Evolutionary conservation across 1,140 invertebrate genomes (phyloP).

Genomic region (Apis dorsata): DNA sequence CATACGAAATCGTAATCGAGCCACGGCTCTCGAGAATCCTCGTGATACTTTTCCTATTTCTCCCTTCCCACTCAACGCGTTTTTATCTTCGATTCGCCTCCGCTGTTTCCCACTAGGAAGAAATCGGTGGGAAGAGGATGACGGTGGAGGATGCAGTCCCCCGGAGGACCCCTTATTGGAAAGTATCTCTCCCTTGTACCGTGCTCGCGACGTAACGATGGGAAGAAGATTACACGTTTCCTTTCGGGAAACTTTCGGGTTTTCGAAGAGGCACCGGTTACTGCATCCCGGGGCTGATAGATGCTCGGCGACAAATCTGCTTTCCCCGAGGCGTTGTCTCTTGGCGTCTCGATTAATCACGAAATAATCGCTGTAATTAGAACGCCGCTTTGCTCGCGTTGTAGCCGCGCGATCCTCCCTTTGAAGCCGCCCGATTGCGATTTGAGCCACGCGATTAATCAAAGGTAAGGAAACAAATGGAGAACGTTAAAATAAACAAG

Average conservation of each 20-base stretch:
- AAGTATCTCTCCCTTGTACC: slow-evolving; percentile 13
- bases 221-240: slow-evolving; percentile 60
- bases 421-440: no score
- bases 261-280: slow-evolving; percentile 21
- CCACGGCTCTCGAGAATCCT: slow-evolving; percentile 2
- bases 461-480: no score
- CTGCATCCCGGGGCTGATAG: background rate
- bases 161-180: slow-evolving; percentile 22
- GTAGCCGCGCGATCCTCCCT: background rate
- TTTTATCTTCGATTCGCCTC: background rate
- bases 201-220: slow-evolving; percentile 47
- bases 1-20: no score
- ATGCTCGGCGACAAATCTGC: background rate
- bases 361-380: slow-evolving; percentile 1
- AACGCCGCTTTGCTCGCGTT: background rate
- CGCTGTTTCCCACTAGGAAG: slow-evolving; percentile 10
- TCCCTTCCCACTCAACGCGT: background rate
- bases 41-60: background rate
- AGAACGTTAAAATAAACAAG: no score
- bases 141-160: slow-evolving; percentile 33
- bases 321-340: background rate
- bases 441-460: no score
- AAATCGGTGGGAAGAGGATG: background rate
- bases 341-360: slow-evolving; percentile 13
- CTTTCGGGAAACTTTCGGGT: background rate